These are phyloP conservation scores for Scalopus aquaticus DNA, from an alignment of 2,113 vertebrate genomes.

Conservation along the genomic window DNA sequence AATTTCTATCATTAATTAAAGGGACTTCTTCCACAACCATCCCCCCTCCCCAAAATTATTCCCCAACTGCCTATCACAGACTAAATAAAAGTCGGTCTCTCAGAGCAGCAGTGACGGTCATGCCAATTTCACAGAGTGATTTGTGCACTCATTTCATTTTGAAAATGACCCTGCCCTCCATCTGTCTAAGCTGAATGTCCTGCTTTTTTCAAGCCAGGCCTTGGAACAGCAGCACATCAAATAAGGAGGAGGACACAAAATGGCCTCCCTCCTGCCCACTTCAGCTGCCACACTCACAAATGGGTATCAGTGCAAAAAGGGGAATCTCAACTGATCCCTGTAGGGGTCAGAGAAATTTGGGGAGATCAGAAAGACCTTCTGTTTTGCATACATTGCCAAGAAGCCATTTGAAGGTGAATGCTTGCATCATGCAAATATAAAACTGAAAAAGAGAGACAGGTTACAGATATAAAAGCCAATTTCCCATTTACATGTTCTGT, in stretches of 20 bases:
- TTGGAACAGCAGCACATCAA: slow-evolving; percentile 48
- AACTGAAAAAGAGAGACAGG: neutral
- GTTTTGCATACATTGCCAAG: neutral
- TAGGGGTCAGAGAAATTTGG: neutral
- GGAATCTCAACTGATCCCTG: neutral
- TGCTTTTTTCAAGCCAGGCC: slow-evolving; percentile 70
- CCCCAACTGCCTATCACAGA: slow-evolving; percentile 65
- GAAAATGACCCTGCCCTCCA: slow-evolving; percentile 81
- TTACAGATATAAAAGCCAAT: neutral
- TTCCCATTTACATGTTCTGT: neutral
- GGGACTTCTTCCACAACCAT: neutral
- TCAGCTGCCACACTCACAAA: slow-evolving; percentile 1
- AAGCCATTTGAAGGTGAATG: slow-evolving; percentile 43
- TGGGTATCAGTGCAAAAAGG: neutral
- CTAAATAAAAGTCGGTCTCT: slow-evolving; percentile 70
- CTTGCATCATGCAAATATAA: neutral
- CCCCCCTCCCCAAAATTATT: neutral
- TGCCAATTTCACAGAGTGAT: slow-evolving; percentile 79
- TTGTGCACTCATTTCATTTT: slow-evolving; percentile 78
- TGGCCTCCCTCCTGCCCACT: neutral
- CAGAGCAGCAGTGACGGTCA: slow-evolving; percentile 52
- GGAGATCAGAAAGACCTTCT: neutral
- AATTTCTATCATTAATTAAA: slow-evolving; percentile 73
- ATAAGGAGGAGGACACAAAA: slow-evolving; percentile 38
- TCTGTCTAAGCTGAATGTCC: slow-evolving; percentile 78